Evolutionary conservation across 2,797 vertebrate species (phyloP).

Genomic region (Brachyalestes nurse): DNA sequence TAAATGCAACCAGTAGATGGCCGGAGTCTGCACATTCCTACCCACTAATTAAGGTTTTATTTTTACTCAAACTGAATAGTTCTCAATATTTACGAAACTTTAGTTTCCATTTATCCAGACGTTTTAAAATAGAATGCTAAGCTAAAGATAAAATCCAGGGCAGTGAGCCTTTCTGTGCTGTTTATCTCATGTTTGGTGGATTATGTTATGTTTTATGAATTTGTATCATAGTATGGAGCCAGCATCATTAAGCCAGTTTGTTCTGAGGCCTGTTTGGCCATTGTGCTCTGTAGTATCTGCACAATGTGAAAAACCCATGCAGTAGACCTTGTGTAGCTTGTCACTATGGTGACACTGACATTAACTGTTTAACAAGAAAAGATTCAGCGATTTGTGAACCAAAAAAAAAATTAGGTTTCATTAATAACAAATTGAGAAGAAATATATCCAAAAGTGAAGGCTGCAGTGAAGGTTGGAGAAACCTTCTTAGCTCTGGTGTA

Average conservation of each 20-base stretch:
- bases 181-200: neutral
- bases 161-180: neutral
- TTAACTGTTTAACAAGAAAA: neutral
- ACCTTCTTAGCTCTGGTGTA: no score
- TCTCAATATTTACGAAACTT: no score
- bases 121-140: neutral
- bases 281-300: neutral
- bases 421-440: no score
- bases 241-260: neutral
- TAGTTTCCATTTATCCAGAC: no score
- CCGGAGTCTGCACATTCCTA: neutral
- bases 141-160: neutral
- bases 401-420: no score
- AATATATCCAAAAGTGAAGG: no score
- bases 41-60: no score
- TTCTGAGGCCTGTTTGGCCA: neutral
- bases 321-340: conserved; percentile 11
- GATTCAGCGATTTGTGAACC: neutral
- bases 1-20: neutral
- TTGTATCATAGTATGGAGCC: neutral
- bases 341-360: conserved; percentile 31
- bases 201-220: neutral
- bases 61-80: no score
- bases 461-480: no score
- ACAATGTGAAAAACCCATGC: neutral